Base-by-base conservation (phyloP, 1,140 invertebrate species). In the Cyrtorhinus lividipennis region DNA sequence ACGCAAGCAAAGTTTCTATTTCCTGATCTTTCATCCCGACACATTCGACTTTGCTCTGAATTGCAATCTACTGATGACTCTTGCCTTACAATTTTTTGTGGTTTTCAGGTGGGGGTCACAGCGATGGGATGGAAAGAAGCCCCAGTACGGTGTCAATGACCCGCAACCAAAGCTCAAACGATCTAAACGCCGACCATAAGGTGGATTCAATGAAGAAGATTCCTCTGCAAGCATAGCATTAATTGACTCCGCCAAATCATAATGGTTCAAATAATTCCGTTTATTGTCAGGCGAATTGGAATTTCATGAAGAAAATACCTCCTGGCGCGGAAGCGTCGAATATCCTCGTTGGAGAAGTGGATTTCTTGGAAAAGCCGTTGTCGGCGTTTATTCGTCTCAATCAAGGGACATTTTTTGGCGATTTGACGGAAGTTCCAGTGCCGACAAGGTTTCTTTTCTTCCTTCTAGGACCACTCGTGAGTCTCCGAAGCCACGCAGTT, bases 291-390 rank as follows among this genome's bases (percentile, higher is more conserved):
- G 80, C 82, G 56, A 97, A 98, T 74, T 86, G 85, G 59, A 83
- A 94, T 69, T 98, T 98, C 69, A 94, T 97, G 92, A 81, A 89
- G 45, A 98, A 98, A 79, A 94, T 99, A 71, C 95, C 95, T n/a
- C 82, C 83, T 0, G 95, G 93, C 22, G 89, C 94, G 0, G 95
- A 99, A 76, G 93, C 95, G 1, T 92, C 92, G 57, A 98, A 98
- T 73, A 95, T 99, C 69, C 77, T 99, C 10, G 92, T 99, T 1
- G 96, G 96, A 10, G 95, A 98, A 78, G 89, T 98, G 2, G 93
- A 98, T 73, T 97, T 97, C 73, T 79, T 99, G 23, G 85, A 92
- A 60, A 88, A 91, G 71, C 85, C 90, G 0, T 73, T 98, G 53
- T 90, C 90, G 62, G 94, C 89, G 10, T 98, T 99, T 73, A 85